These are phyloP conservation scores for Noctuana brunneofusca DNA, from an alignment of 2,888 invertebrate species.

Conservation along the genomic window DNA sequence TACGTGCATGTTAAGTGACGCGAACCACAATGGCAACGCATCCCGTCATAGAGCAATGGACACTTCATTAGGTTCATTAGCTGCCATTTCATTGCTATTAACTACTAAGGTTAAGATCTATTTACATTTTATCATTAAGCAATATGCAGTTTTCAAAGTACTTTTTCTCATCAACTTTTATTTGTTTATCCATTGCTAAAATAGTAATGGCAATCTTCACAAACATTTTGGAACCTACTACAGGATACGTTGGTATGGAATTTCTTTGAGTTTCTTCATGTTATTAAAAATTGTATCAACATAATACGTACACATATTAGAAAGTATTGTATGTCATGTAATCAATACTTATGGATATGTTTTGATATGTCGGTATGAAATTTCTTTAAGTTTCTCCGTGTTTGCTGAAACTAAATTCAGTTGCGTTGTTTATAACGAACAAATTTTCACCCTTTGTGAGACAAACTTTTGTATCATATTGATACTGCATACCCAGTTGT, in stretches of 20 bases:
- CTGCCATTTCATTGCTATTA: not conserved
- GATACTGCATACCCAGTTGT: not conserved
- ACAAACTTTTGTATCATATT: not conserved
- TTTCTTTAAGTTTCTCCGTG: not conserved
- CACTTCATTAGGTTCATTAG: not conserved
- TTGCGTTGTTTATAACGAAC: constrained; percentile 2
- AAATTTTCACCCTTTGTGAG: constrained; percentile 1
- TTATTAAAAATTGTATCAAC: not conserved
- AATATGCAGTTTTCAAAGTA: no score
- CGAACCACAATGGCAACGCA: constrained; percentile 14
- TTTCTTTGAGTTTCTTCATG: not conserved
- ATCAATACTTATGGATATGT: no score
- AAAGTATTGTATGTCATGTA: no score
- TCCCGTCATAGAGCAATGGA: not conserved
- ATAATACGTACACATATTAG: no score
- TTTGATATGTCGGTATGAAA: not conserved
- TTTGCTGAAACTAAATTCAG: not conserved
- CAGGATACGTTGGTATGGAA: no score
- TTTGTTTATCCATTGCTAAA: no score
- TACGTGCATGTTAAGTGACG: constrained; percentile 22
- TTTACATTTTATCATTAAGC: no score
- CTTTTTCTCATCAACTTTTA: no score
- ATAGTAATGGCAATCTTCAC: no score
- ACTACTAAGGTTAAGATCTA: no score
- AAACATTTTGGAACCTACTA: no score